Base-by-base conservation (phyloP, 2,888 invertebrate species). In the Euzetes globulus region DNA sequence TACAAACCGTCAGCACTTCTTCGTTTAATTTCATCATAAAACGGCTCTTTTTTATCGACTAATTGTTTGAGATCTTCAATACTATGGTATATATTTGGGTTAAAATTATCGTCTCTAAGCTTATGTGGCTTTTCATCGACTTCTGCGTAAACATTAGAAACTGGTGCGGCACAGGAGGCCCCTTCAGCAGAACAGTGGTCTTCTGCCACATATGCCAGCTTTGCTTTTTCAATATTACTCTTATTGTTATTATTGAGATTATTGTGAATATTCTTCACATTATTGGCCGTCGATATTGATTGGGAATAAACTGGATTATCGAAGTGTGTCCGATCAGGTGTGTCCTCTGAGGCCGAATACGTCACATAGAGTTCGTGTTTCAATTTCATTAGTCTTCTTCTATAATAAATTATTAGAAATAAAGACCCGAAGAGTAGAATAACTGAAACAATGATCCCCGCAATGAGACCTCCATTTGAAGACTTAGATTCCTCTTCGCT, bases 311-410 rank as follows among this genome's bases (percentile, higher is more conserved):
- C 78, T n/a, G 79, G 79, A 76, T 79, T 79, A 73, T 79, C 78
- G 75, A 78, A 79, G 74, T 78, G 78, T 6, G 76, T 72, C 47
- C 76, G 78, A 72, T 79, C 77, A 13, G 52, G 19, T 29, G 22
- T 19, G 6, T 52, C 22, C 3, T 19, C 60, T 15, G 25, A 7
- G 45, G 74, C 71, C 19, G 15, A 25, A 47, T 93, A 94, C 80
- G 92, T 91, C 29, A 91, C 93, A 81, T 92, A 91, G 73, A 93
- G 90, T 84, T 93, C 92, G 33, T 90, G 88, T 83, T 94, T 93
- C 27, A 94, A 86, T 83, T 89, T 89, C 29, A 88, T 87, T 25
- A 93, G 91, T 70, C 92, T 86, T 77, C 90, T 87, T 79, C 90
- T 87, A 83, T 92, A 91, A 84, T 94, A 92, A 78, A 92, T 83